Evolutionary conservation across 2,797 vertebrate genomes (phyloP).

Genomic region (Neosilurus hyrtlii): DNA sequence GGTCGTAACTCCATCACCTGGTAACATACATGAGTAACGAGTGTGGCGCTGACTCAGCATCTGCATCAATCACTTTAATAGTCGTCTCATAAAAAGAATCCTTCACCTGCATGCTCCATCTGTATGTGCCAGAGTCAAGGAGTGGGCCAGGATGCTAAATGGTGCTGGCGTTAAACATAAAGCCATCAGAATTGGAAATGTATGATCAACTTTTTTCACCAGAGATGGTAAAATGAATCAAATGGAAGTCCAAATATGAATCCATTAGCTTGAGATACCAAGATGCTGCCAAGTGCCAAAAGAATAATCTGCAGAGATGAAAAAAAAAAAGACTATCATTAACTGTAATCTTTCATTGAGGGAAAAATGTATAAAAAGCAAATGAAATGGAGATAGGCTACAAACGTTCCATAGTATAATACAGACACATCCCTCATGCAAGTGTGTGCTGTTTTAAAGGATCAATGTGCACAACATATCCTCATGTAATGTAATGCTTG

Average conservation of each 20-base stretch:
- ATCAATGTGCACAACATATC: conserved; percentile 48
- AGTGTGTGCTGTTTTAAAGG: neutral
- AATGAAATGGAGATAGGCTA: neutral
- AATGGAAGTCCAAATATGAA: conserved; percentile 37
- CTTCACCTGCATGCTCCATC: neutral
- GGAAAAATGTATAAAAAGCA: neutral
- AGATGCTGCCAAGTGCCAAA: neutral
- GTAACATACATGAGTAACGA: conserved; percentile 14
- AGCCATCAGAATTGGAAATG: conserved; percentile 30
- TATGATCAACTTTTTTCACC: conserved; percentile 18
- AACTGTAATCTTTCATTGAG: too few species aligned
- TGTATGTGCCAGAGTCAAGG: conserved; percentile 8
- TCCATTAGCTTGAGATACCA: conserved; percentile 21
- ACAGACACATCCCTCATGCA: conserved; percentile 25
- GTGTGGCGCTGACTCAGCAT: conserved; percentile 14
- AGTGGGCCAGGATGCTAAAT: conserved; percentile 24
- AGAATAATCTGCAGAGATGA: neutral
- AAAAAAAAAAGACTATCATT: neutral
- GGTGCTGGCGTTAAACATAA: conserved; percentile 15
- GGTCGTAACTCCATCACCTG: conserved; percentile 8
- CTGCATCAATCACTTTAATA: conserved; percentile 36
- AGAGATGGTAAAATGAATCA: conserved; percentile 38
- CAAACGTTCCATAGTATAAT: conserved; percentile 7
- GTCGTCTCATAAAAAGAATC: neutral
- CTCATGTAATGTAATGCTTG: conserved; percentile 73